Percentiles rank a stretch among this genome's conserved stretches.
Evolutionary conservation across 2,113 vertebrate species (phyloP).

Genomic region (Heteronetta atricapilla): DNA sequence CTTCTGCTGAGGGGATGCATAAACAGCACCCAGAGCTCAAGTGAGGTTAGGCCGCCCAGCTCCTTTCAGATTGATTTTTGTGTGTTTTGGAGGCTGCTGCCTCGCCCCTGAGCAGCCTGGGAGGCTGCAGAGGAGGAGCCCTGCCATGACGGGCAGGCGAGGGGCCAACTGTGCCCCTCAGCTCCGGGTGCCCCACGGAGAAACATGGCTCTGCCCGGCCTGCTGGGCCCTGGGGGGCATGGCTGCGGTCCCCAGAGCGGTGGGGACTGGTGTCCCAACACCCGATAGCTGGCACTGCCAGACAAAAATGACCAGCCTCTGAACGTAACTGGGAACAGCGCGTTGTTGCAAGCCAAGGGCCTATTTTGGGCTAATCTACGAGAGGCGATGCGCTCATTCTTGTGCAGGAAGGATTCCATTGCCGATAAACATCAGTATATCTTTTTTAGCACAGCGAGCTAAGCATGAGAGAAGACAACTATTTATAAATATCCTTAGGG

Average conservation of each 20-base stretch:
- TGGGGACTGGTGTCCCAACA: background rate
- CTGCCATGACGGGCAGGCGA: no score
- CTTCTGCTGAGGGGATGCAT: background rate
- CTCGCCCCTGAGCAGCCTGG: background rate
- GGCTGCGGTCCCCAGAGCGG: background rate
- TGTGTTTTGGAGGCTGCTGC: background rate
- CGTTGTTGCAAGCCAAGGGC: background rate
- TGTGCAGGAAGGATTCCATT: background rate
- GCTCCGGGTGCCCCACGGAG: no score
- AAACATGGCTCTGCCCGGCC: no score
- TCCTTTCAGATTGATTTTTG: background rate
- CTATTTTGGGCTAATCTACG: background rate
- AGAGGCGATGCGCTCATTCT: background rate
- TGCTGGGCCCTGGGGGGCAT: no score
- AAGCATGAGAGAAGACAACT: background rate
- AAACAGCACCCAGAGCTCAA: accelerated
- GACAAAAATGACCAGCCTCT: background rate
- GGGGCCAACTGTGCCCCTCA: no score
- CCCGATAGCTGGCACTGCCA: background rate
- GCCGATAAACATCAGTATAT: background rate
- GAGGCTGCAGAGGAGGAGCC: background rate
- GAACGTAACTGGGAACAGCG: background rate
- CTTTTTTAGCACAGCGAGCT: background rate
- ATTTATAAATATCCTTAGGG: background rate
- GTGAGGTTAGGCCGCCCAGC: background rate